Evolutionary conservation across 2,797 vertebrate species (phyloP).

Genomic region (Sphenopsis melanotis): DNA sequence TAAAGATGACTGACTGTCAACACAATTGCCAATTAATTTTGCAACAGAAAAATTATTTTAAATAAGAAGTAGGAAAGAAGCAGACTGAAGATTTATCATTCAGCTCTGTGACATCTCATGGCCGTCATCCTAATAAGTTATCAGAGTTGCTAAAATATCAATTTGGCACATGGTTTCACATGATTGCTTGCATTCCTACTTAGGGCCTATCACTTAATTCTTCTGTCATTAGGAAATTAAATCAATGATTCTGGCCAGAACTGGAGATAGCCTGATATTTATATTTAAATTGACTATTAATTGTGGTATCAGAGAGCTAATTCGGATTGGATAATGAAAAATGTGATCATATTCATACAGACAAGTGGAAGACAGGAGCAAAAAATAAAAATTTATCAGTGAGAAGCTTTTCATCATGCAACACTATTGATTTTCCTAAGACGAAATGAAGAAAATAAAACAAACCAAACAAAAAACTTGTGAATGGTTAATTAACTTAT

Average conservation of each 20-base stretch:
- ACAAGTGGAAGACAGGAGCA: background rate
- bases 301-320: background rate
- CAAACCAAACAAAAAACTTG: background rate
- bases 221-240: constrained; percentile 87
- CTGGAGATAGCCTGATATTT: constrained; percentile 63
- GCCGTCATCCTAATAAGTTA: constrained; percentile 71
- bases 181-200: constrained; percentile 76
- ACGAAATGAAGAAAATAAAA: background rate
- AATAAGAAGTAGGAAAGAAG: background rate
- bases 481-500: constrained; percentile 73
- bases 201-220: constrained; percentile 78
- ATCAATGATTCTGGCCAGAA: constrained; percentile 79
- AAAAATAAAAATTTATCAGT: background rate
- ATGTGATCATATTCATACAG: background rate
- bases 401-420: background rate
- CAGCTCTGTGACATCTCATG: background rate
- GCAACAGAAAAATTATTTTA: background rate
- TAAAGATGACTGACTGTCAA: background rate
- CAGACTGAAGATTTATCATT: constrained; percentile 57
- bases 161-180: constrained; percentile 90
- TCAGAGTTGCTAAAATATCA: constrained; percentile 84
- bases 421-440: constrained; percentile 21
- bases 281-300: constrained; percentile 58
- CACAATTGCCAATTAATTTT: background rate
- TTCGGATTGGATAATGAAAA: background rate